Base-by-base conservation (phyloP, 1,140 invertebrate genomes). In the Watersipora subatra region DNA sequence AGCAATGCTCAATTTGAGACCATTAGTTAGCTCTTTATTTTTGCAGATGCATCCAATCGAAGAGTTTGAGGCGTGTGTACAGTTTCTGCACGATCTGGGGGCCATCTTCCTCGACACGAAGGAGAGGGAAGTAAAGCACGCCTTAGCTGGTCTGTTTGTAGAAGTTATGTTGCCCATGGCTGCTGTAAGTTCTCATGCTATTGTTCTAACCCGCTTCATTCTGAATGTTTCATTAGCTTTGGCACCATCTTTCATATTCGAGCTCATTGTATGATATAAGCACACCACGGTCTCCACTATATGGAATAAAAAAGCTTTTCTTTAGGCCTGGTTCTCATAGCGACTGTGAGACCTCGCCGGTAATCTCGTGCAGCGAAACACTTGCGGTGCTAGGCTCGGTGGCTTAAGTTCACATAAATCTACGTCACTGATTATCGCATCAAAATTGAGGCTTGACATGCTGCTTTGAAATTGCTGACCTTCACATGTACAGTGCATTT, bases 91-190 rank as follows among this genome's bases (percentile, higher is more conserved):
- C 80, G 95, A 99, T 76, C 93, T 94, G 78, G 96, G 92, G 1
- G 91, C 93, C 73, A 99, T 97, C 81, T 99, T 98, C 78, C 82
- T 97, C 1, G 97, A 99, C 83, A 74, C 81, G 24, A 97, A 97
- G 79, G 94, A 99, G 73, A 95, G 97, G 79, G 95, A 99, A 80
- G 91, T 99, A 3, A 94, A 98, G 74, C 95, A 99, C 80, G 93
- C 96, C 0, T 81, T 99, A 17, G 95, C 96, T 62, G 94, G 93
- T 2, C 83, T 99, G 17, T 97, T 99, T 83, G 96, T 99, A 28
- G 97, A 99, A 80, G 99, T 99, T 73, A 82, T 99, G 1, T 89
- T 99, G 64, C 97, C 97, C 1, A 93, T 99, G 24, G 94, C 96
- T 63, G 94, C 94, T 57, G 92, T 93, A 81, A 86, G 86, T 77